Evolutionary conservation across 2,888 invertebrate species (phyloP), one percentile per base, ranked within the genome.

Genomic region (Clostera curtula): DNA sequence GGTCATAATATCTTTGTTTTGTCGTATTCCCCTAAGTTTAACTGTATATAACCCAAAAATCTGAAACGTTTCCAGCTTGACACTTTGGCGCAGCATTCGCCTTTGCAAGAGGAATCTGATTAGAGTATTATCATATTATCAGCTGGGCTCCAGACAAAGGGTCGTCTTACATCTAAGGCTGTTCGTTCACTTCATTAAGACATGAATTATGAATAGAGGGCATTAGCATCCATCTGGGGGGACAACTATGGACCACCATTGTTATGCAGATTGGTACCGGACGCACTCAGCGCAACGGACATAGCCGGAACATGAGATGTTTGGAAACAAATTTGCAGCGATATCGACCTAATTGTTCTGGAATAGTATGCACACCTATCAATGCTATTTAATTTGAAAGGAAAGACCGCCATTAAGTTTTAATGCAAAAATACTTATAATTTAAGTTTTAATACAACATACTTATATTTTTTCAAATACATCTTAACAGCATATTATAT

Each of bases 201-300:
- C 69, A 73, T 77, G 75, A 80, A 80, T 82, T 79, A 79, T 80
- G 79, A 79, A 79, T 77, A 60, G 59, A 54, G 53, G 60, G 61
- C 68, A 77, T 77, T 79, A 76, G 67, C 73, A 76, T 80, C 76
- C 65, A 76, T 73, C 75, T 74, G 64, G 60, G 68, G 70, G 58
- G 47, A 54, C 58, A 60, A 66, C 68, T 66, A 66, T 64, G 57
- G 63, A 50, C 49, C 57, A 52, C 61, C 53, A 83, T 83, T 83
- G 80, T 82, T 71, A 83, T 83, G 80, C 76, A 82, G 75, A 83
- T 83, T 75, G 67, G 62, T 34, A 52, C 75, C 79, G 80, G 82
- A 79, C 75, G 70, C 61, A n/a, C n/a, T 55, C 59, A 37, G 40
- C 40, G 48, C 51, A 46, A 43, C 48, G 49, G 49, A 55, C 53